A percentile compares a stretch with the other conserved stretches of the same genome.
Evolutionary conservation across 2,888 invertebrate genomes (phyloP).

Genomic region (Anoncus sp.): DNA sequence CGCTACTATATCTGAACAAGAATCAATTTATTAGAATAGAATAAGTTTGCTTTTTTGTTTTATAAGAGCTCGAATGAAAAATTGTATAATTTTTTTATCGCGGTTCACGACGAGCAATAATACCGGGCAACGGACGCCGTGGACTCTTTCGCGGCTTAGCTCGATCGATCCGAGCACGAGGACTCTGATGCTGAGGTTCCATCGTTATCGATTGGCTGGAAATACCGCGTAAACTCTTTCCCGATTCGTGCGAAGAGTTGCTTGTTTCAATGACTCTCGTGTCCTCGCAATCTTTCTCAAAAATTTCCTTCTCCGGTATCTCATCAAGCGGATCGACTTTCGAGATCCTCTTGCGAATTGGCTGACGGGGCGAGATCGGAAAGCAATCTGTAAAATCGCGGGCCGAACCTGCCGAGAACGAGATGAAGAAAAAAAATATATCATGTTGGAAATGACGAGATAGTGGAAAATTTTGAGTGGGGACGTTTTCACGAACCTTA

Average conservation of each 20-base stretch:
- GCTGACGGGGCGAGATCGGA: conserved; percentile 79
- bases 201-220: conserved; percentile 60
- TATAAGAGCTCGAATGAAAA: too few relatives aligned
- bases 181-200: conserved; percentile 71
- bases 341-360: conserved; percentile 72
- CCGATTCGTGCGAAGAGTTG: conserved; percentile 51
- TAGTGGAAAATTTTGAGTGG: not conserved
- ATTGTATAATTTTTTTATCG: not conserved
- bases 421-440: conserved; percentile 6
- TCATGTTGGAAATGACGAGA: not conserved
- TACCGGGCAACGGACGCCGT: conserved; percentile 78
- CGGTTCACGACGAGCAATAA: conserved; percentile 5
- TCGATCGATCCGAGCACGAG: conserved; percentile 75
- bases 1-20: conserved; percentile 75
- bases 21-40: not conserved
- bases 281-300: conserved; percentile 25
- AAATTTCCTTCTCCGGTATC: conserved; percentile 63
- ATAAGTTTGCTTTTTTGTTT: too few relatives aligned
- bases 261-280: conserved; percentile 63
- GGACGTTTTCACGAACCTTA: too few relatives aligned
- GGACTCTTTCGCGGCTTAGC: conserved; percentile 80
- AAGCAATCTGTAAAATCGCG: conserved; percentile 76
- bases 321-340: conserved; percentile 70
- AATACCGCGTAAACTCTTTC: conserved; percentile 55
- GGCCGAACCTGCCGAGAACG: conserved; percentile 73